A percentile compares a stretch with the other conserved stretches of the same genome.
Conservation (phyloP, 1,140 invertebrate genomes). For the Bombus haemorrhoidalis region DNA sequence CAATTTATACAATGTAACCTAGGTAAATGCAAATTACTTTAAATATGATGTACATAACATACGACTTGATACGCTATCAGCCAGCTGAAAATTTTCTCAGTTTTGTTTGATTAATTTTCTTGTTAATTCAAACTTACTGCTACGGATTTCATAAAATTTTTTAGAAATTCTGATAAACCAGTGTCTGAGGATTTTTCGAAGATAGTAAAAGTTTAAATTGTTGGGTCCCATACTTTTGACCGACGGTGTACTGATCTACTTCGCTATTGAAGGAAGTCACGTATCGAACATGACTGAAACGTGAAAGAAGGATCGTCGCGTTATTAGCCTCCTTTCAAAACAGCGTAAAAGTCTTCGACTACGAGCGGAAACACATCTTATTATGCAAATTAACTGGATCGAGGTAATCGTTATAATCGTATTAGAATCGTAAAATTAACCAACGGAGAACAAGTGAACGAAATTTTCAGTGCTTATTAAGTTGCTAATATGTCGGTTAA, state of each 20-base stretch:
- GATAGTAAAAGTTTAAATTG: background rate
- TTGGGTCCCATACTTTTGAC: accelerated
- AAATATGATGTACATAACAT: no score
- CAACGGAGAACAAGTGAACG: background rate
- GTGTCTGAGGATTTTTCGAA: no score
- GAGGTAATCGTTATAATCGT: background rate
- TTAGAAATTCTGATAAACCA: no score
- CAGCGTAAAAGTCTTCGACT: background rate
- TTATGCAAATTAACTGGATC: no score
- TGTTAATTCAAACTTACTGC: no score
- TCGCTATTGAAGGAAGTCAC: background rate
- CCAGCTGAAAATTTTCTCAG: no score
- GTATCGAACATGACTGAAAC: background rate
- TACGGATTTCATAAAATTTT: no score
- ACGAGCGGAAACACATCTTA: background rate
- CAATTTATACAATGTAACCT: no score
- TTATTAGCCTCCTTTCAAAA: background rate
- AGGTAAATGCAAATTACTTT: no score
- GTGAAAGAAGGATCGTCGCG: background rate
- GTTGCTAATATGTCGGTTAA: background rate
- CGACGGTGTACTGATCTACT: no score
- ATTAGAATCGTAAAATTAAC: background rate
- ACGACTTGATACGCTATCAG: no score
- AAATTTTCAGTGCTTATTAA: background rate
- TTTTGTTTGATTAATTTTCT: no score